These are phyloP conservation scores for Masnerella sp. DNA, from an alignment of 2,888 invertebrate genomes.

Conservation along the genomic window DNA sequence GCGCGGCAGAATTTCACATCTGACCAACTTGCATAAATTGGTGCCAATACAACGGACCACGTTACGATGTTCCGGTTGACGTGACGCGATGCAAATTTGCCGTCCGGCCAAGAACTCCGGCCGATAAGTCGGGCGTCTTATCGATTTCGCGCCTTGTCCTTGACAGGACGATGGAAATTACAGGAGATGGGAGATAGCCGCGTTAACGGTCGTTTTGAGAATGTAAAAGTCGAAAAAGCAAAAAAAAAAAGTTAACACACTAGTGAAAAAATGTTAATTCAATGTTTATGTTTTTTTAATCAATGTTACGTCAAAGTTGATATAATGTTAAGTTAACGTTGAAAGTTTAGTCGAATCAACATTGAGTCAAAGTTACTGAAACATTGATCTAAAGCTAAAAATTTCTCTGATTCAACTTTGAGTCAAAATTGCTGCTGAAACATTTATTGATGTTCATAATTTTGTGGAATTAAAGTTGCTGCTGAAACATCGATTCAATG, in stretches of 20 bases:
- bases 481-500: too few relatives aligned
- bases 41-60: conserved; percentile 32
- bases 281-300: too few relatives aligned
- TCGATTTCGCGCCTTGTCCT: conserved; percentile 45
- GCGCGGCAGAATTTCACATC: conserved; percentile 31
- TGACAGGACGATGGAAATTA: conserved; percentile 35
- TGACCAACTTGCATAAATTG: conserved; percentile 48
- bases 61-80: conserved; percentile 38
- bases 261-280: conserved; percentile 7
- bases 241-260: not conserved
- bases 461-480: too few relatives aligned
- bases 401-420: too few relatives aligned
- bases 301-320: too few relatives aligned
- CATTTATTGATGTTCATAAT: too few relatives aligned
- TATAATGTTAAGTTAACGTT: too few relatives aligned
- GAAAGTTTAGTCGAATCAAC: too few relatives aligned
- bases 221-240: not conserved
- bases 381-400: too few relatives aligned
- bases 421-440: too few relatives aligned
- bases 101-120: conserved; percentile 32
- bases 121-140: conserved; percentile 49
- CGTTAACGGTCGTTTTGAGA: not conserved
- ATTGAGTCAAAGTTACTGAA: too few relatives aligned
- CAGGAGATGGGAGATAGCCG: conserved; percentile 15
- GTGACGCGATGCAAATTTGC: conserved; percentile 49